Conservation (phyloP, 2,113 vertebrate genomes). For the Hydrochoerus hydrochaeris region DNA sequence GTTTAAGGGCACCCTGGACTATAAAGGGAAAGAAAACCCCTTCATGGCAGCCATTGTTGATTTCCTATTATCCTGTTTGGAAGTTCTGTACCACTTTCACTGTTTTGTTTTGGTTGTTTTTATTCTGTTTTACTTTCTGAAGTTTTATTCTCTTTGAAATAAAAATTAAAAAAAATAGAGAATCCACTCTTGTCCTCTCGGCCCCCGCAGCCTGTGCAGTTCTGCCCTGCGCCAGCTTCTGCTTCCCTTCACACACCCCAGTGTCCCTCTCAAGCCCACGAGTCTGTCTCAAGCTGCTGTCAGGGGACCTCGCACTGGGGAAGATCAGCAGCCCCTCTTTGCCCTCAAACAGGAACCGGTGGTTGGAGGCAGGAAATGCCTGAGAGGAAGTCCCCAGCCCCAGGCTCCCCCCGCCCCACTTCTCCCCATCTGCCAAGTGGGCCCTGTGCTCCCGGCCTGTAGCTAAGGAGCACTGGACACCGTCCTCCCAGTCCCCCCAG, state of each 20-base stretch:
- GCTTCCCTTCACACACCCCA: too few relatives aligned
- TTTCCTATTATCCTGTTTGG: too few relatives aligned
- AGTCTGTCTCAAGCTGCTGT: background rate
- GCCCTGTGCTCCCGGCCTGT: background rate
- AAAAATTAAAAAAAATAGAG: background rate
- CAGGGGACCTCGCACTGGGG: background rate
- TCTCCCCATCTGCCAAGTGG: background rate
- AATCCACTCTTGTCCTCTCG: background rate
- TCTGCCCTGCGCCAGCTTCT: background rate
- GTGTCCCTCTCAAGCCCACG: background rate
- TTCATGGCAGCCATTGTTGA: too few relatives aligned
- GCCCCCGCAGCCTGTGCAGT: background rate
- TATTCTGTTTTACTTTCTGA: too few relatives aligned
- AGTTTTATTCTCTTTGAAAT: too few relatives aligned
- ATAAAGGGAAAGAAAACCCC: background rate
- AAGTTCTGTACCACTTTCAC: too few relatives aligned
- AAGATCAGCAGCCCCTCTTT: background rate
- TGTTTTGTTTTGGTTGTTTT: too few relatives aligned
- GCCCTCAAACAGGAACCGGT: conserved; percentile 74
- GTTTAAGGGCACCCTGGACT: background rate
- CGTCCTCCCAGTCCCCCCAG: background rate
- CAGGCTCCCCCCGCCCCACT: background rate
- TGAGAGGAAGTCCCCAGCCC: conserved; percentile 63
- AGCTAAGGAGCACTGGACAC: background rate
- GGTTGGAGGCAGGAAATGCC: conserved; percentile 68